Conservation (phyloP, 2,797 vertebrate species). For the Euphonia xanthogaster region DNA sequence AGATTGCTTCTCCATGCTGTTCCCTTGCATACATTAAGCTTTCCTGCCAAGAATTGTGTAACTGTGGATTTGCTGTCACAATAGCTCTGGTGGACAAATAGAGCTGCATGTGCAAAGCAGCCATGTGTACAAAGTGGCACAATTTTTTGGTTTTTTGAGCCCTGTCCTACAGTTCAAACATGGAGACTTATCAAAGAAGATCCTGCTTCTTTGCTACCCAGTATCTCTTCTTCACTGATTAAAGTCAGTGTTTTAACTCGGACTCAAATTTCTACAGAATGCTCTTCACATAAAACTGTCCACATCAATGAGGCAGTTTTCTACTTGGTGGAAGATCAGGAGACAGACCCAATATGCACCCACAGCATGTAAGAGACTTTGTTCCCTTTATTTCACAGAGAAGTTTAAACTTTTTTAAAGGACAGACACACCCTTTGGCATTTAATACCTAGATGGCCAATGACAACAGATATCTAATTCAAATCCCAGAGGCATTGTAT, state of each 20-base stretch:
- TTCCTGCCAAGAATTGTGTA: background rate
- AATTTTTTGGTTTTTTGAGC: background rate
- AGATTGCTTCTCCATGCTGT: background rate
- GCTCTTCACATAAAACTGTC: background rate
- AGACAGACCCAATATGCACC: background rate
- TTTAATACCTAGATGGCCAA: background rate
- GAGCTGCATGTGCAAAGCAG: background rate
- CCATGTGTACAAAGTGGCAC: rapidly evolving
- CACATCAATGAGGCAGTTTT: background rate
- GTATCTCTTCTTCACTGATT: background rate
- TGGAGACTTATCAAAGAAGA: background rate
- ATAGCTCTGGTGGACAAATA: background rate
- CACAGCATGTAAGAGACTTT: background rate
- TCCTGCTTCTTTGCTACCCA: background rate
- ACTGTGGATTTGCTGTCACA: background rate
- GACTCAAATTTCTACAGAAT: background rate
- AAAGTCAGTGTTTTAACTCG: background rate
- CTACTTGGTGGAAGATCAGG: background rate
- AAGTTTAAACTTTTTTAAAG: background rate
- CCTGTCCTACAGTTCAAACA: background rate
- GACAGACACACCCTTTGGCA: background rate
- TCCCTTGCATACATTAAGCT: background rate
- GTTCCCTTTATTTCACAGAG: background rate
- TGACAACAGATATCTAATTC: background rate
- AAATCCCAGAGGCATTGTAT: background rate